These are phyloP conservation scores for Pseudochaenichthys georgianus DNA, from an alignment of 2,797 vertebrate genomes.

Conservation along the genomic window DNA sequence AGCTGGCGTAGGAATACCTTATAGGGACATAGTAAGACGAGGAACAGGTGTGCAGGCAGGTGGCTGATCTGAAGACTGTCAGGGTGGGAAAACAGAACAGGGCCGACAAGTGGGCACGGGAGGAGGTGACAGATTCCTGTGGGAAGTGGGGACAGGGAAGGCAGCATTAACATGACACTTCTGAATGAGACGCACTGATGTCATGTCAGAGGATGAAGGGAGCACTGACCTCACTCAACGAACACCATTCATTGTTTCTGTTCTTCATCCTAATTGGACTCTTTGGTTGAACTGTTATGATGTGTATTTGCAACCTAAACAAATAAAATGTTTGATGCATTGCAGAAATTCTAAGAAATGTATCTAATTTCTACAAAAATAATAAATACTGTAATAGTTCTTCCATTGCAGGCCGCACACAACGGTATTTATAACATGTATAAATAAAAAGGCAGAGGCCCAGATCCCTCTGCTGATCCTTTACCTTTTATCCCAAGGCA, in stretches of 20 bases:
- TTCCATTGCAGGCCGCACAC: neutral
- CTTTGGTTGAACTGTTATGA: neutral
- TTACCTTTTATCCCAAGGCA: constrained; percentile 14
- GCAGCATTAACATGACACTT: constrained; percentile 6
- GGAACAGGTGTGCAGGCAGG: constrained; percentile 51
- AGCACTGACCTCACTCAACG: neutral
- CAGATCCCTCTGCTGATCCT: constrained; percentile 12
- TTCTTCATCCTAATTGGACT: neutral
- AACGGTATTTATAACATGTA: no score
- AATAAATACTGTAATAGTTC: neutral
- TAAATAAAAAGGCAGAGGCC: neutral
- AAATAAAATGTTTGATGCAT: constrained; percentile 1
- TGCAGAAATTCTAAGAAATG: constrained; percentile 4
- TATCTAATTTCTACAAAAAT: neutral
- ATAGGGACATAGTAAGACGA: constrained; percentile 19
- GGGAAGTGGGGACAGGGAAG: neutral
- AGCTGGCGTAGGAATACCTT: neutral
- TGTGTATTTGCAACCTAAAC: constrained; percentile 7
- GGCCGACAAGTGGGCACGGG: constrained; percentile 35
- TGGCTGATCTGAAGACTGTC: constrained; percentile 38
- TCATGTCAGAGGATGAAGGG: constrained; percentile 4
- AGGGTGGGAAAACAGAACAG: constrained; percentile 17
- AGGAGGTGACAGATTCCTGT: constrained; percentile 21
- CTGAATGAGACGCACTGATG: neutral
- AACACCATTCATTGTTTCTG: neutral